Evolutionary conservation across 2,888 invertebrate species (phyloP).

Genomic region (Dryococelus australis): DNA sequence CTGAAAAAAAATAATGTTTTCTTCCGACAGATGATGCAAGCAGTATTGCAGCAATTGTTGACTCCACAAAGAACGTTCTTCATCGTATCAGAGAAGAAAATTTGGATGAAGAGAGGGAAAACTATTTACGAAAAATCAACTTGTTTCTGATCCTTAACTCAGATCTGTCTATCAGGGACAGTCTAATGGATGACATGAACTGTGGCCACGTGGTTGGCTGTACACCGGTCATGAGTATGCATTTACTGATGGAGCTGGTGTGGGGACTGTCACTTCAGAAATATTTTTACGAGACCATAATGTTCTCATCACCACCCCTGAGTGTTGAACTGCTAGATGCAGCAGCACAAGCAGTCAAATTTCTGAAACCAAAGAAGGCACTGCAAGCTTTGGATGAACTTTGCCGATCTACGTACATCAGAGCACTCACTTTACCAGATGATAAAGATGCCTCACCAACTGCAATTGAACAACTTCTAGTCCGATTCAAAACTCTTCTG

Average conservation of each 20-base stretch:
- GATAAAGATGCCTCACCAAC: neutral
- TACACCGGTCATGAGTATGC: conserved; percentile 35
- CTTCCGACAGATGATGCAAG: neutral
- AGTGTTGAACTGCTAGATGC: conserved; percentile 36
- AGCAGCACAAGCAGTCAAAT: conserved; percentile 23
- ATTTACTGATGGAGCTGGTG: conserved; percentile 35
- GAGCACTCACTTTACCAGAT: neutral
- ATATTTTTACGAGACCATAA: conserved; percentile 38
- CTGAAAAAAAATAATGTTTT: neutral
- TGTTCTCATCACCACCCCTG: conserved; percentile 36
- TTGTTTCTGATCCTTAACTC: conserved; percentile 39
- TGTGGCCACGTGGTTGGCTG: conserved; percentile 38
- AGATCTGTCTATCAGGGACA: conserved; percentile 17
- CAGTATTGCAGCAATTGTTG: neutral
- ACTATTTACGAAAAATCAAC: conserved; percentile 29
- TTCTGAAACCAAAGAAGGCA: neutral
- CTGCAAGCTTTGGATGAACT: neutral
- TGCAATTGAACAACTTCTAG: neutral
- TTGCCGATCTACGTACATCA: neutral
- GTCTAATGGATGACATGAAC: conserved; percentile 34
- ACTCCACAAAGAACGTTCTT: neutral
- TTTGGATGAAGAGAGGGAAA: neutral
- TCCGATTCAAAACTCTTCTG: neutral
- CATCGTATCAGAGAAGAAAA: neutral
- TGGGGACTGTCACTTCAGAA: conserved; percentile 30